Conservation (phyloP, 2,888 invertebrate genomes). For the Neoitamus cyanurus region DNA sequence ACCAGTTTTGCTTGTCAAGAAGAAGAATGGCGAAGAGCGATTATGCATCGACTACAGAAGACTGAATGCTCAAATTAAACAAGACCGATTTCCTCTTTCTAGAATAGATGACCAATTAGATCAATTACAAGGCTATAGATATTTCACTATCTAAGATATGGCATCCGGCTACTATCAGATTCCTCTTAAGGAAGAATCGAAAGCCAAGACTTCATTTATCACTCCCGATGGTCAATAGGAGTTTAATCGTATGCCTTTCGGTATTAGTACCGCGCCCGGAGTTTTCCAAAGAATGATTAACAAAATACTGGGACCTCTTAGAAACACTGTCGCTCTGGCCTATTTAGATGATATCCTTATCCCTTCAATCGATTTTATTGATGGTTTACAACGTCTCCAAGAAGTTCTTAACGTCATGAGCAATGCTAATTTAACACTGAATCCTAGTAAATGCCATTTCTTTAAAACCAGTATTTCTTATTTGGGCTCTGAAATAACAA, state of each 20-base stretch:
- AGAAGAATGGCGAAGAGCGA: constrained; percentile 47
- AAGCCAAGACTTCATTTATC: constrained; percentile 55
- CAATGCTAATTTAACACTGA: constrained; percentile 42
- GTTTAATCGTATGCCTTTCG: constrained; percentile 49
- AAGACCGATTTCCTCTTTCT: constrained; percentile 44
- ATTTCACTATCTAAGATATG: constrained; percentile 44
- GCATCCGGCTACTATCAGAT: constrained; percentile 48
- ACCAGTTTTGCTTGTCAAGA: constrained; percentile 40
- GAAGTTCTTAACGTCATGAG: constrained; percentile 32
- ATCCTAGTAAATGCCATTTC: constrained; percentile 47
- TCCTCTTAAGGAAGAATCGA: constrained; percentile 47
- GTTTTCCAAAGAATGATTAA: constrained; percentile 50
- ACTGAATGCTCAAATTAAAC: constrained; percentile 38
- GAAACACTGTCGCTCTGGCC: constrained; percentile 17
- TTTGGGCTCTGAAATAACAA: constrained; percentile 52
- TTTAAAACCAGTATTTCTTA: constrained; percentile 46
- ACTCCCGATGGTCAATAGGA: constrained; percentile 54
- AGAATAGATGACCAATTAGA: constrained; percentile 57
- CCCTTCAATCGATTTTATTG: background rate
- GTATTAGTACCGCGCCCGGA: constrained; percentile 48
- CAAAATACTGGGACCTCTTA: constrained; percentile 34
- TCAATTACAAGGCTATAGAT: constrained; percentile 38
- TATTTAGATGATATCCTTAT: constrained; percentile 50
- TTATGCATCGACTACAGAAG: constrained; percentile 46
- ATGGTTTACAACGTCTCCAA: constrained; percentile 41